Evolutionary conservation across 2,113 vertebrate genomes (phyloP), one percentile per base, ranked within the genome.

Genomic region (Coryphaenoides rupestris): DNA sequence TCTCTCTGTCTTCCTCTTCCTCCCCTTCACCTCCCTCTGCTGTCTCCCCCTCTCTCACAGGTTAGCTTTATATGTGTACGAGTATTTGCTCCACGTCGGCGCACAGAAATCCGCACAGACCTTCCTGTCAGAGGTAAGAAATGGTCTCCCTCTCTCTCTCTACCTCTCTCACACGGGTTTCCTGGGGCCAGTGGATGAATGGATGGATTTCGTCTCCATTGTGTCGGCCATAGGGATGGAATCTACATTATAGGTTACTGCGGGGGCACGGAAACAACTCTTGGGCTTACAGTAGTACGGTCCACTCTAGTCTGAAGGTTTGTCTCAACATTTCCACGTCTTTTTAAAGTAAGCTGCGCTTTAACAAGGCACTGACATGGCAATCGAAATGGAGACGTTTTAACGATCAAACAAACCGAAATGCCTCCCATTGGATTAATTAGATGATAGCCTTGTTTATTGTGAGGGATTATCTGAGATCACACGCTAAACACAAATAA

Each of bases 71-170:
- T 95, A 95, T 24, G 94, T 95, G 45, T 95, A 95, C 2, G 93
- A 95, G 79, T 95, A 95, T 88, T 88, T 95, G 87, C 91, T 95
- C 57, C 94, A 95, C 65, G 89, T 95, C 28, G 94, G 94, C 22
- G 94, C 94, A 76, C 94, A 95, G 92, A 95, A 94, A 90, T 94
- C 94, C 3, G 94, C 94, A 85, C 94, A 95, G 92, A 95, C 94
- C 82, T 95, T 95, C 85, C 89, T 95, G 74, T 95, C 94, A 50
- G 94, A 95, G 93, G 94, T 95, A 88, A 92, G 90, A 86, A n/a
- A n/a, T n/a, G n/a, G n/a, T 40, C 33, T 40, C 33, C 13, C 33
- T 3, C 3, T 33, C 28, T 33, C 28, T 3, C 3, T 33, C 28
- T 33, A 4, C 28, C 10, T 33, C 59, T 67, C 74, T 62, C 63